Evolutionary conservation across 2,113 vertebrate genomes (phyloP).

Genomic region (Ceyx melanurus): DNA sequence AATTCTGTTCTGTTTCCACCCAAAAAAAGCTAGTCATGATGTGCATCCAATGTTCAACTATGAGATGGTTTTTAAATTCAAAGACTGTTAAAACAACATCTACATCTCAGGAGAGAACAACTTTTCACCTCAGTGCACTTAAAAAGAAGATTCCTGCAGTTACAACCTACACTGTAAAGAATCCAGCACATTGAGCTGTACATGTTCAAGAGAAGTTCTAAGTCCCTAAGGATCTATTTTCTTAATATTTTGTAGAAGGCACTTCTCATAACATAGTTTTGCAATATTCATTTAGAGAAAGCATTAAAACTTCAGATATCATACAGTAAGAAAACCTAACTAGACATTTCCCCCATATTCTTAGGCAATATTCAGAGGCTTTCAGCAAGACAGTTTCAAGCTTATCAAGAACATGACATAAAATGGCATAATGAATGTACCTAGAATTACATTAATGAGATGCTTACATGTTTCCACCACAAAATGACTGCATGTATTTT

Average conservation of each 20-base stretch:
- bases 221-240: background rate
- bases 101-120: background rate
- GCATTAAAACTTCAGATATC: background rate
- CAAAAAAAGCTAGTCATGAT: background rate
- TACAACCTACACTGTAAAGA: background rate
- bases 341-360: background rate
- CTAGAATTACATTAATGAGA: conserved; percentile 82
- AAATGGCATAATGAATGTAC: conserved; percentile 80
- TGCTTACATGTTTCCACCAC: conserved; percentile 84
- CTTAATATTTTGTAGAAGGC: background rate
- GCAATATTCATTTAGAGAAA: background rate
- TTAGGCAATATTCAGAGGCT: conserved; percentile 2
- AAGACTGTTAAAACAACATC: background rate
- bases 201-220: background rate
- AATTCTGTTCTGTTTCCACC: background rate
- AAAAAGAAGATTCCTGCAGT: background rate
- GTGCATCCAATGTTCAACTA: background rate
- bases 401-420: conserved; percentile 59
- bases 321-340: background rate
- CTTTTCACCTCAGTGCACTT: background rate
- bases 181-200: background rate
- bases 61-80: background rate
- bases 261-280: background rate
- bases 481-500: conserved; percentile 85
- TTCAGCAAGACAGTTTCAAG: conserved; percentile 23